Evolutionary conservation across 2,888 invertebrate genomes (phyloP), one percentile per base, ranked within the genome.

Genomic region (Zaprionus bogoriensis): DNA sequence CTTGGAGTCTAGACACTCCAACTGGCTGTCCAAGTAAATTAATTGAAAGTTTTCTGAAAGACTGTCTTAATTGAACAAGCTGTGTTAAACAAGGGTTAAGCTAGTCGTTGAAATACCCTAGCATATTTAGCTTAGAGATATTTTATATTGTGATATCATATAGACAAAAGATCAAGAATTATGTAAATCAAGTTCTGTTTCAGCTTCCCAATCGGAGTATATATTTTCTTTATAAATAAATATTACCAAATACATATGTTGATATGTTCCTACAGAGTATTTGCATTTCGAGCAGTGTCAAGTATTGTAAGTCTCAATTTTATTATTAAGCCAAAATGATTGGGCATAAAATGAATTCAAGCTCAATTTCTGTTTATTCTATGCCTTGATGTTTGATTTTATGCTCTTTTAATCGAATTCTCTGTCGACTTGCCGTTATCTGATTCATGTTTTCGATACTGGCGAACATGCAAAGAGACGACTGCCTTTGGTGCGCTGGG

Each of bases 341-440:
- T 36, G 17, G 32, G 32, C 32, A 36, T 36, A 36, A 36, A 36
- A 36, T 36, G 32, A 17, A 36, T 14, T 17, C 17, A 36, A 36
- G 17, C 17, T 36, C 7, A 9, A 36, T 23, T 30, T 39, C 23
- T 47, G 17, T 25, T 17, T 20, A 48, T 47, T 55, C 9, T 28
- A 12, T 10, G n/a, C n/a, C 41, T 47, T 23, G 46, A 27, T 17
- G 12, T 28, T 51, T 39, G 10, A 51, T 44, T 38, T 58, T 39
- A 28, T 58, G 58, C 28, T 51, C 22, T 51, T 45, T 38, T 51
- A 51, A 59, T 59, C 45, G 22, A 59, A 46, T 47, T 14, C 23
- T 32, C 25, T 39, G 12, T 5, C 30, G 20, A n/a, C 52, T 58
- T 30, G 28, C 3, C 36, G n/a, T 48, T 23, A 38, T 58, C 44